Evolutionary conservation across 2,797 vertebrate genomes (phyloP), one percentile per base, ranked within the genome.

Genomic region (Myripristis jacobus): DNA sequence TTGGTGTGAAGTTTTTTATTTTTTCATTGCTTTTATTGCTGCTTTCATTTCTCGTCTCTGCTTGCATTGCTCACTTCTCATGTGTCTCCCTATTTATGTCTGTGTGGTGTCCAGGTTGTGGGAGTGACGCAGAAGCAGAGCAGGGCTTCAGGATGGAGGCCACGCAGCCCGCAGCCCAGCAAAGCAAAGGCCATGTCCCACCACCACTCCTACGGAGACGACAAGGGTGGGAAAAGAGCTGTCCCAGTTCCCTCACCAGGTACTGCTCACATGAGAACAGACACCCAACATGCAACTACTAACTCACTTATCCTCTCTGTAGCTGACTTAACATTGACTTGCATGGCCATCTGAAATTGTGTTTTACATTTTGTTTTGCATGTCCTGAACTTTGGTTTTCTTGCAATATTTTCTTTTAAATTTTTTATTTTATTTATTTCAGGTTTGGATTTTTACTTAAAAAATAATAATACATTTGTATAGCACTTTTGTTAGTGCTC

Each of bases 41-140:
- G 8, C 24, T 55, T 70, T 15, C 41, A 2, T 1, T 60, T 19
- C 1, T 18, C 38, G 1, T 36, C 0, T 63, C 21, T 61, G 55
- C 13, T 55, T 1, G 29, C 29, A 31, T 55, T 13, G 18, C 8
- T 78, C 9, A 59, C 55, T 79, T 65, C 48, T 1, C 4, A 5
- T 31, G 0, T 59, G 1, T 57, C 16, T 56, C 13, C 19, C 16
- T 52, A 1, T 4, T 3, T 27, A 0, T 59, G 1, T 59, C n/a
- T 58, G 8, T 76, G 18, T 12, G 1, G 13, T 70, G 38, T 58
- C n/a, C 83, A 99, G 97, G 95, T 89, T 96, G 94, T 1, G 95
- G 95, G 80, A 98, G 96, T 81, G 96, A 98, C 89, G 90, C 94
- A 6, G 97, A 98, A 89, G 96, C 90, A 0, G 97, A 98, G 80